A percentile compares a stretch with the other conserved stretches of the same genome.
These are phyloP conservation scores for Salvelinus alpinus DNA, from an alignment of 2,113 vertebrate species.

Conservation along the genomic window DNA sequence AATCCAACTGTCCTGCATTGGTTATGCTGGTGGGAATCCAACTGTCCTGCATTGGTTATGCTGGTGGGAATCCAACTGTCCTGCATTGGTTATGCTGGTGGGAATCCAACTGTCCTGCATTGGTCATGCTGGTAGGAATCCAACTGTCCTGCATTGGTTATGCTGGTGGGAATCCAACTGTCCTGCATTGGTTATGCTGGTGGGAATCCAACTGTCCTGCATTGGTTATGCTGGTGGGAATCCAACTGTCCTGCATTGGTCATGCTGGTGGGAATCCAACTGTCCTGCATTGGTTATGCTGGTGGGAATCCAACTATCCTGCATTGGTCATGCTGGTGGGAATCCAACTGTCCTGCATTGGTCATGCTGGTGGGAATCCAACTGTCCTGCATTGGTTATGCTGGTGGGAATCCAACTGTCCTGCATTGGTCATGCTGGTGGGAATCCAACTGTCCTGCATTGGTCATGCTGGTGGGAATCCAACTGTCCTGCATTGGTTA, in stretches of 20 bases:
- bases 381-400: background rate
- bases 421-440: background rate
- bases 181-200: too few relatives aligned
- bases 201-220: too few relatives aligned
- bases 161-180: background rate
- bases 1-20: too few relatives aligned
- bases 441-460: background rate
- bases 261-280: slow-evolving; percentile 7
- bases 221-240: too few relatives aligned
- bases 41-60: too few relatives aligned
- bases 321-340: background rate
- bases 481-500: too few relatives aligned
- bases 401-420: slow-evolving; percentile 11
- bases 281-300: background rate
- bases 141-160: too few relatives aligned
- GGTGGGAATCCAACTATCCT: slow-evolving; percentile 14
- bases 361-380: background rate
- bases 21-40: too few relatives aligned
- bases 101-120: background rate
- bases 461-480: too few relatives aligned
- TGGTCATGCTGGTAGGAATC: background rate
- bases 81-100: background rate
- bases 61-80: background rate
- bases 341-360: slow-evolving; percentile 17
- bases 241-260: slow-evolving; percentile 11